phyloP scores from a whole-genome alignment of 30 jellyfish, hydroid and myxozoan genomes.

The Chrysaora quinquecirrha region DNA sequence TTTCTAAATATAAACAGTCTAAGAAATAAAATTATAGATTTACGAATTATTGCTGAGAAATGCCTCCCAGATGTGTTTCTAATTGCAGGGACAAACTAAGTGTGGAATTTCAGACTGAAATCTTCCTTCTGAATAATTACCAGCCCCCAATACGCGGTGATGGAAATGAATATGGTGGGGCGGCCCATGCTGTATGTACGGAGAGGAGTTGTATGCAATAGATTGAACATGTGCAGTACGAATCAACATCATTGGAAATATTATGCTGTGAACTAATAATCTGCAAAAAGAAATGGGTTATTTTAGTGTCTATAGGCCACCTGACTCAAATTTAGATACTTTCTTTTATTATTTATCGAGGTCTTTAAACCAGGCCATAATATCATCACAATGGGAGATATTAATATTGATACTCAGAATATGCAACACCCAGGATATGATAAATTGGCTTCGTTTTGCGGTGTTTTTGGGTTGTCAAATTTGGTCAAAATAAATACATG shows the following conservation, averaged over 20 bases:
- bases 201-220: too few relatives aligned
- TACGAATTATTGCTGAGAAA: background rate
- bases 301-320: too few relatives aligned
- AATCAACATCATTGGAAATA: too few relatives aligned
- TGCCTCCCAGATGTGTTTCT: background rate
- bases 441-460: background rate
- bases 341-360: too few relatives aligned
- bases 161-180: background rate
- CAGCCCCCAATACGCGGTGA: background rate
- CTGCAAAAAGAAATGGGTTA: too few relatives aligned
- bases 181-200: background rate
- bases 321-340: too few relatives aligned
- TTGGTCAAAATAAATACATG: background rate
- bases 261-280: too few relatives aligned
- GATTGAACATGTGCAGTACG: too few relatives aligned
- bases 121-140: background rate
- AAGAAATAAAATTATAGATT: too few relatives aligned
- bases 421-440: slow-evolving; percentile 18
- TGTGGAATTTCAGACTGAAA: background rate
- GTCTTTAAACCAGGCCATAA: background rate
- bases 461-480: slow-evolving; percentile 19
- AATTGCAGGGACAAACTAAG: background rate
- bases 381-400: background rate
- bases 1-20: background rate
- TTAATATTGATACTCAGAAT: slow-evolving; percentile 18